These are phyloP conservation scores for Aplidium turbinatum DNA, from an alignment of 23 tunicate genomes.

Conservation along the genomic window DNA sequence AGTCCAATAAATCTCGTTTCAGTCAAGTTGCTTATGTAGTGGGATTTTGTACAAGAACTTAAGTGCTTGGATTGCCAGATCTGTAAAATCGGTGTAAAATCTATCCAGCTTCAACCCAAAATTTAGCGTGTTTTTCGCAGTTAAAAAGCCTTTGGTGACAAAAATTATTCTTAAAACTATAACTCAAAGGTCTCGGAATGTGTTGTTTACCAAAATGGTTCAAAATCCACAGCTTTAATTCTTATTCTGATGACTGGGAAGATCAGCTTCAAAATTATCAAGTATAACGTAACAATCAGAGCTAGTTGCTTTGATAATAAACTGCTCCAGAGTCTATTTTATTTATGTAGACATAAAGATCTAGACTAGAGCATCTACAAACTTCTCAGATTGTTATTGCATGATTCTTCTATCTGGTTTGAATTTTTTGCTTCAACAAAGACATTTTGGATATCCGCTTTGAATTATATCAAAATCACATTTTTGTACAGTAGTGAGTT, in stretches of 20 bases:
- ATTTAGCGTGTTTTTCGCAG: conserved; percentile 2
- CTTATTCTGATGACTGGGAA: background rate
- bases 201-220: conserved; percentile 6
- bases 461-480: conserved; percentile 20
- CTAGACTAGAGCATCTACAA: conserved; percentile 40
- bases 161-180: conserved; percentile 1
- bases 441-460: conserved; percentile 50
- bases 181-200: background rate
- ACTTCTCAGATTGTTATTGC: conserved; percentile 4
- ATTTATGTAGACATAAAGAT: conserved; percentile 32
- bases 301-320: conserved; percentile 3
- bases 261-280: conserved; percentile 8
- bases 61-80: conserved; percentile 14
- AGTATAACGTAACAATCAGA: background rate
- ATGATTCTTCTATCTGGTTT: background rate
- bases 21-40: background rate
- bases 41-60: conserved; percentile 22
- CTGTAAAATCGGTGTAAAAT: no score
- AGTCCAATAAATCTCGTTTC: conserved; percentile 34
- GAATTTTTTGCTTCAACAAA: conserved; percentile 22
- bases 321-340: conserved; percentile 32
- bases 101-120: conserved; percentile 10
- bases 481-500: no score
- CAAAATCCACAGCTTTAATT: conserved; percentile 7
- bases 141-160: conserved; percentile 8